phyloP scores from a whole-genome alignment of 1,140 invertebrate genomes.

The Lithobius niger region DNA sequence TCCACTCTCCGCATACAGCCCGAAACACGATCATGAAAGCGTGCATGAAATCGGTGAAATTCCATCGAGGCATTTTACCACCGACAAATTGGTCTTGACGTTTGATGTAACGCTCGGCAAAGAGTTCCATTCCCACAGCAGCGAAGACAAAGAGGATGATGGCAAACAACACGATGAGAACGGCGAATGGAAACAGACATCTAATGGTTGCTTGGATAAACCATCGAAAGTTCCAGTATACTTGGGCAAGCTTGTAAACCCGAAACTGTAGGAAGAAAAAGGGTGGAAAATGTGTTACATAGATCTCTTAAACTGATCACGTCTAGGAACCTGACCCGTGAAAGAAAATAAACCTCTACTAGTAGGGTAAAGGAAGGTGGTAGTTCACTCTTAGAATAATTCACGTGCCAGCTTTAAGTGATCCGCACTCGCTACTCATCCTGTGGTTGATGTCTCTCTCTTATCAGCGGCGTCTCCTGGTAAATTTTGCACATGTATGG shows the following conservation, averaged over 20 bases:
- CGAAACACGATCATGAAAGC: conserved; percentile 98
- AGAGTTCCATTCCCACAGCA: conserved; percentile 96
- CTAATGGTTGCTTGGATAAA: conserved; percentile 96
- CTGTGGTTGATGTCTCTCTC: too few relatives aligned
- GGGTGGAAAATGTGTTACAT: too few relatives aligned
- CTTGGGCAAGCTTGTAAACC: conserved; percentile 98
- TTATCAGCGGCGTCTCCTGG: too few relatives aligned
- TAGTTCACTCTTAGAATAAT: too few relatives aligned
- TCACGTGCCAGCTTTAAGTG: too few relatives aligned
- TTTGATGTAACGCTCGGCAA: conserved; percentile 83
- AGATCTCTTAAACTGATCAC: too few relatives aligned
- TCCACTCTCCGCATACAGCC: conserved; percentile 96
- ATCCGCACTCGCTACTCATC: too few relatives aligned
- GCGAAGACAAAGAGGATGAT: conserved; percentile 99
- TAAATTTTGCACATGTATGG: too few relatives aligned
- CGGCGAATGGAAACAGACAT: conserved; percentile 94
- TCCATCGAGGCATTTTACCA: conserved; percentile 69
- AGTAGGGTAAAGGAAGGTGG: too few relatives aligned
- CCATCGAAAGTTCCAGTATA: conserved; percentile 95
- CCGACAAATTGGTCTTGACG: conserved; percentile 28
- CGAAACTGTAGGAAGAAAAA: conserved; percentile 59
- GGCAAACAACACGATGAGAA: conserved; percentile 90
- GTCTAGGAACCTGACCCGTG: too few relatives aligned
- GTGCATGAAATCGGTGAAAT: conserved; percentile 97
- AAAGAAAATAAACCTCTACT: too few relatives aligned